A percentile compares a stretch with the other conserved stretches of the same genome.
Evolutionary conservation across 2,797 vertebrate species (phyloP).

Genomic region (Intellagama lesueurii): DNA sequence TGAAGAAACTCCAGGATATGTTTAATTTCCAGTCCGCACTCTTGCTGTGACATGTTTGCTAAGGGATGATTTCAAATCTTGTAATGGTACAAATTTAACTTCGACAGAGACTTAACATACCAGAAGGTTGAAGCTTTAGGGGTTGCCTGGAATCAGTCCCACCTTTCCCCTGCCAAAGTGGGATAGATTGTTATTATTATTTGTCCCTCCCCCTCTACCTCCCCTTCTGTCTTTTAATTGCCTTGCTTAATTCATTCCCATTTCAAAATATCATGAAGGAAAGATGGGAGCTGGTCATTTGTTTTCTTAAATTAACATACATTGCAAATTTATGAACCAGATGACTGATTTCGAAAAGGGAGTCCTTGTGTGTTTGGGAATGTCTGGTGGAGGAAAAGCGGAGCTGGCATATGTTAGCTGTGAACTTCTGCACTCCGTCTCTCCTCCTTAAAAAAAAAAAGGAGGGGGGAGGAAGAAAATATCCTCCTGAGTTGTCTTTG

Average conservation of each 20-base stretch:
- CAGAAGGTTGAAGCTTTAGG: constrained; percentile 50
- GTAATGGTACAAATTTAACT: constrained; percentile 65
- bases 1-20: constrained; percentile 66
- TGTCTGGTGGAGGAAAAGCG: constrained; percentile 62
- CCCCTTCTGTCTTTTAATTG: constrained; percentile 61
- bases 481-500: constrained; percentile 69
- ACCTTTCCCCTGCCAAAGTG: constrained; percentile 53
- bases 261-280: constrained; percentile 69
- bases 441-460: constrained; percentile 63
- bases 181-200: constrained; percentile 37
- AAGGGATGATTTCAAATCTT: constrained; percentile 59
- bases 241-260: constrained; percentile 67
- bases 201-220: constrained; percentile 28
- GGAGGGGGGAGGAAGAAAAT: constrained; percentile 24
- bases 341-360: constrained; percentile 76
- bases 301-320: constrained; percentile 79
- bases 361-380: constrained; percentile 73
- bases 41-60: constrained; percentile 53
- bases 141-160: constrained; percentile 61
- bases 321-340: constrained; percentile 77
- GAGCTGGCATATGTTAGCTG: constrained; percentile 60
- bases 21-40: constrained; percentile 70
- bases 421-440: constrained; percentile 76
- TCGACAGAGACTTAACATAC: constrained; percentile 50
- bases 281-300: constrained; percentile 69